Conservation (phyloP, 2,797 vertebrate genomes). For the Craterocephalus amniculus region DNA sequence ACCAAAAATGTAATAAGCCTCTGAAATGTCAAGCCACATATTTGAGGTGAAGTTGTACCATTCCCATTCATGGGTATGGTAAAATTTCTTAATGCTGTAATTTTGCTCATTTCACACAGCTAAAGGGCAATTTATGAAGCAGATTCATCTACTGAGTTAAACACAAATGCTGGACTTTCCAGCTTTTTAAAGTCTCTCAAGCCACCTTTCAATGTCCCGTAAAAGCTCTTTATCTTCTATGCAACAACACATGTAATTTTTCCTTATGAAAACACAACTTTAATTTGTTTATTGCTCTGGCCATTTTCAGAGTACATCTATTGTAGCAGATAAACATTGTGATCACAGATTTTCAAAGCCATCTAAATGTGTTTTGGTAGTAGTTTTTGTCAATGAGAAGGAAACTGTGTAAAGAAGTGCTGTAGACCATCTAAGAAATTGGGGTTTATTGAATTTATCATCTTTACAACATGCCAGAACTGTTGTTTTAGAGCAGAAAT, state of each 20-base stretch:
- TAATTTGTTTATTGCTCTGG: slow-evolving; percentile 10
- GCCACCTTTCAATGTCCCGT: not conserved
- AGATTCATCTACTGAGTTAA: not conserved
- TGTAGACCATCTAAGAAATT: slow-evolving; percentile 25
- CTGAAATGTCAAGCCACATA: not conserved
- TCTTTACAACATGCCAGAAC: slow-evolving; percentile 36
- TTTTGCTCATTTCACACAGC: not conserved
- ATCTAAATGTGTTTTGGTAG: slow-evolving; percentile 12
- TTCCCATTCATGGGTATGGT: not conserved
- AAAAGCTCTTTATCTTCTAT: slow-evolving; percentile 8
- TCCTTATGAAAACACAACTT: not conserved
- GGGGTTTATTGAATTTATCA: slow-evolving; percentile 57
- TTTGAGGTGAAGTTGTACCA: not conserved
- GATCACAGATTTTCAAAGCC: slow-evolving; percentile 5
- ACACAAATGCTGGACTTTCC: not conserved
- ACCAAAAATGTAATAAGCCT: not conserved
- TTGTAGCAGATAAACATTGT: not conserved
- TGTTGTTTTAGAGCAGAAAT: slow-evolving; percentile 59
- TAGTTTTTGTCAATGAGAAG: not conserved
- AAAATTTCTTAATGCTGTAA: not conserved
- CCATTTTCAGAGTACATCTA: slow-evolving; percentile 15
- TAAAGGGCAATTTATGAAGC: not conserved
- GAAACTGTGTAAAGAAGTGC: not conserved
- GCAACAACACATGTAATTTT: not conserved
- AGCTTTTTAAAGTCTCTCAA: not conserved